Conservation (phyloP, 1,140 invertebrate species). For the Drosophila seguyi region DNA sequence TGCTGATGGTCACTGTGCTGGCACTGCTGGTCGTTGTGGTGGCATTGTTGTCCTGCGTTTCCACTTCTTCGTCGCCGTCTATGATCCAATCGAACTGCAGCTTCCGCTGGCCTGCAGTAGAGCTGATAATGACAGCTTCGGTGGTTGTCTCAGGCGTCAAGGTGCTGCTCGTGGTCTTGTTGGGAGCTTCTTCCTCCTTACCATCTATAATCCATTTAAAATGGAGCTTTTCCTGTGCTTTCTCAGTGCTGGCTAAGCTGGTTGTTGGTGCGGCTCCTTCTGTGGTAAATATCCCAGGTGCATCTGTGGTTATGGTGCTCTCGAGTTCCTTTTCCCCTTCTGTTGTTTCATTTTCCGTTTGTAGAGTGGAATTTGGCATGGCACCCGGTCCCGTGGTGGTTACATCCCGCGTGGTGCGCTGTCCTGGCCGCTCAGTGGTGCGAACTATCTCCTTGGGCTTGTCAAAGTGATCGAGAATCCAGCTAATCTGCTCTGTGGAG, state of each 20-base stretch:
- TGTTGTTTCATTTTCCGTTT: neutral
- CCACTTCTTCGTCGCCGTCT: constrained; percentile 44
- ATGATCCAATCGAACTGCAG: constrained; percentile 61
- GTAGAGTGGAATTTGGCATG: neutral
- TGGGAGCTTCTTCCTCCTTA: neutral
- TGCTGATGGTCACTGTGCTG: neutral
- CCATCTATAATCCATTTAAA: constrained; percentile 59
- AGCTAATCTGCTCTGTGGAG: constrained; percentile 51
- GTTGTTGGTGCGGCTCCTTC: neutral
- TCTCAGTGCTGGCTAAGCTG: neutral
- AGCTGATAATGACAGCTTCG: neutral
- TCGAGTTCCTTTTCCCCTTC: neutral
- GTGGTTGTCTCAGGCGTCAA: constrained; percentile 3
- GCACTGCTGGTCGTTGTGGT: neutral
- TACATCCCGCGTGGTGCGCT: constrained; percentile 12
- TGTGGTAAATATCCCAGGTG: neutral
- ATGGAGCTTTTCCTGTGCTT: constrained; percentile 19
- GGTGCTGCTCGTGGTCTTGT: neutral
- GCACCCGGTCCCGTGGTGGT: neutral
- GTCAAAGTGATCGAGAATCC: constrained; percentile 68
- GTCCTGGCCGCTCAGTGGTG: constrained; percentile 43
- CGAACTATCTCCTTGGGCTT: constrained; percentile 62
- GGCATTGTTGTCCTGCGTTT: neutral
- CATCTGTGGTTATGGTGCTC: constrained; percentile 9
- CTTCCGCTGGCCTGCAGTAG: constrained; percentile 27